Percentiles rank a stretch among this genome's conserved stretches.
These are phyloP conservation scores for Phylloscopus trochilus DNA, from an alignment of 2,113 vertebrate species.

Conservation along the genomic window DNA sequence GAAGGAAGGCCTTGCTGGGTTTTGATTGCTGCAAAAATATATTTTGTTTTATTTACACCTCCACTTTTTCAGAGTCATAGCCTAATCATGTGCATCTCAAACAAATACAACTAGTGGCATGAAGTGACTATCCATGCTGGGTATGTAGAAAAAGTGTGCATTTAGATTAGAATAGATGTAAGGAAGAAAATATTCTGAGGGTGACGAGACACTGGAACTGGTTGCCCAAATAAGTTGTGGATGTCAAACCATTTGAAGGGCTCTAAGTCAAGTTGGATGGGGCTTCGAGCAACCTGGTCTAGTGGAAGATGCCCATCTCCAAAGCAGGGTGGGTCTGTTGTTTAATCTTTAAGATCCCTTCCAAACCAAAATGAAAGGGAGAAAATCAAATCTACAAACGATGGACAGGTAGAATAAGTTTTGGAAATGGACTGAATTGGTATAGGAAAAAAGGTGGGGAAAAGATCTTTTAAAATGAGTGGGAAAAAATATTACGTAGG, in stretches of 20 bases:
- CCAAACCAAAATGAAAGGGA: background rate
- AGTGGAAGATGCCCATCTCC: background rate
- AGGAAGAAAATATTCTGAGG: background rate
- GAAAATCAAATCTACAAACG: background rate
- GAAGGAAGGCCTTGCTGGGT: background rate
- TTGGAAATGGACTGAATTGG: background rate
- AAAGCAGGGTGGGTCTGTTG: accelerated
- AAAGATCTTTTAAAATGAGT: background rate
- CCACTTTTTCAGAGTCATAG: background rate
- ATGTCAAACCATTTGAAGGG: background rate
- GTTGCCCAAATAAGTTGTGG: background rate
- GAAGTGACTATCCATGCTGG: accelerated
- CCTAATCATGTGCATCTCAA: background rate
- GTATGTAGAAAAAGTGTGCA: accelerated
- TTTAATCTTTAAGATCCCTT: background rate
- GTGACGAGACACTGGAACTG: background rate
- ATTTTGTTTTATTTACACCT: background rate
- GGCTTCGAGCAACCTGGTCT: background rate
- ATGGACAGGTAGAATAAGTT: background rate
- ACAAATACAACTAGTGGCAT: background rate
- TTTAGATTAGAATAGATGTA: background rate
- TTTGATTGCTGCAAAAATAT: background rate
- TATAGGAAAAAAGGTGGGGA: background rate
- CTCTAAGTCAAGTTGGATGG: background rate
- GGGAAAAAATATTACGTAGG: background rate